Conservation (phyloP, 1,140 invertebrate species). For the Epicauta chinensis region DNA sequence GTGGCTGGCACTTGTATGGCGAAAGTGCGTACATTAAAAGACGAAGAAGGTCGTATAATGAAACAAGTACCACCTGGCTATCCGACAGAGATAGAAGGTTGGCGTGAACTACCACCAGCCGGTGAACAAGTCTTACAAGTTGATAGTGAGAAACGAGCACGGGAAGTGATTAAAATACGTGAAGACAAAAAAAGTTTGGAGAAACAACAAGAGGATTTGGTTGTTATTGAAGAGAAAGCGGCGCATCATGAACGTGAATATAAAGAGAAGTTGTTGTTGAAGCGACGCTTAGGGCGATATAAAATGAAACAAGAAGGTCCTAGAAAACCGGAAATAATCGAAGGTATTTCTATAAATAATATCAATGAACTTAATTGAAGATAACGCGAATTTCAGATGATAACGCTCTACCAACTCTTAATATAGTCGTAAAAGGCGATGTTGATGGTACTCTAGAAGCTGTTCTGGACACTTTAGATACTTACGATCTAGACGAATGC, state of each 20-base stretch:
- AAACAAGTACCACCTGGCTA: slow-evolving; percentile 67
- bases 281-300: slow-evolving; percentile 55
- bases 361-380: too few species aligned
- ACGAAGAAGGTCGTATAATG: slow-evolving; percentile 67
- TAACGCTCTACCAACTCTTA: slow-evolving; percentile 46
- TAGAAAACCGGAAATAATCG: slow-evolving; percentile 52
- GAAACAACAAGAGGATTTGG: slow-evolving; percentile 57
- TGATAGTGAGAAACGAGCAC: slow-evolving; percentile 50
- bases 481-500: slow-evolving; percentile 74
- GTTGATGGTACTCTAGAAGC: slow-evolving; percentile 91
- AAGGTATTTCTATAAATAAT: too few species aligned
- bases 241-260: slow-evolving; percentile 66
- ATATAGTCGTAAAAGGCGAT: slow-evolving; percentile 65
- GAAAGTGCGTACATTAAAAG: slow-evolving; percentile 81
- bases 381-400: slow-evolving; percentile 34
- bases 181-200: slow-evolving; percentile 50
- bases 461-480: slow-evolving; percentile 84
- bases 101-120: slow-evolving; percentile 78
- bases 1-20: slow-evolving; percentile 78
- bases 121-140: slow-evolving; percentile 86
- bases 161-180: slow-evolving; percentile 62
- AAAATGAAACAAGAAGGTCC: slow-evolving; percentile 46
- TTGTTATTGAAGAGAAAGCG: slow-evolving; percentile 59
- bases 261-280: slow-evolving; percentile 54
- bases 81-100: slow-evolving; percentile 84